These are phyloP conservation scores for Odontocerum albicorne DNA, from an alignment of 2,888 invertebrate genomes.

Conservation along the genomic window DNA sequence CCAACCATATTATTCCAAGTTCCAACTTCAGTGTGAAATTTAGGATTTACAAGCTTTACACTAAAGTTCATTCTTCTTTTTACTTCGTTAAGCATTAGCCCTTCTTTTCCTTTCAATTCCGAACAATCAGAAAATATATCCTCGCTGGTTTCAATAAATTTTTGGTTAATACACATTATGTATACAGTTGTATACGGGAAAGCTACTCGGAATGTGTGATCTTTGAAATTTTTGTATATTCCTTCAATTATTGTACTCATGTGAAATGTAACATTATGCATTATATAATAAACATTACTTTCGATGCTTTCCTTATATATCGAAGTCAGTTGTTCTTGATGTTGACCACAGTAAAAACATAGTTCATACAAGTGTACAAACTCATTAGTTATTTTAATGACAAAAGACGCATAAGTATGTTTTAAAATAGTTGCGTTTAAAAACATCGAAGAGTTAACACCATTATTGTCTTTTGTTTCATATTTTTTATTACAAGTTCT, in stretches of 20 bases:
- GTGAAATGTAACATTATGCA: neutral
- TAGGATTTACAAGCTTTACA: slow-evolving; percentile 11
- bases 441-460: slow-evolving; percentile 13
- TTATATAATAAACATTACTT: neutral
- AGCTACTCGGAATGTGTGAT: slow-evolving; percentile 19
- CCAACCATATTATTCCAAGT: slow-evolving; percentile 25
- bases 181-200: slow-evolving; percentile 3
- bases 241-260: neutral
- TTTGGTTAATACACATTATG: slow-evolving; percentile 7
- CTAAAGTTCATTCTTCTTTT: slow-evolving; percentile 25
- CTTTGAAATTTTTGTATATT: slow-evolving; percentile 20
- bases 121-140: slow-evolving; percentile 7
- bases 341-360: slow-evolving; percentile 28
- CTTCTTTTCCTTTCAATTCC: slow-evolving; percentile 17
- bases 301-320: slow-evolving; percentile 3
- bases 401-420: slow-evolving; percentile 12
- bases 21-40: slow-evolving; percentile 5
- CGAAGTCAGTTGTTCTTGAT: slow-evolving; percentile 15
- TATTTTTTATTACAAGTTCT: slow-evolving; percentile 2
- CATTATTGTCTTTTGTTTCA: neutral
- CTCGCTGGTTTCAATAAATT: neutral
- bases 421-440: slow-evolving; percentile 4
- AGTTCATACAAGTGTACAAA: slow-evolving; percentile 20
- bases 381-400: slow-evolving; percentile 14
- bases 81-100: slow-evolving; percentile 20